A percentile compares a stretch with the other conserved stretches of the same genome.
phyloP scores from a whole-genome alignment of 2,113 vertebrate species.

The Tachysurus vachellii region DNA sequence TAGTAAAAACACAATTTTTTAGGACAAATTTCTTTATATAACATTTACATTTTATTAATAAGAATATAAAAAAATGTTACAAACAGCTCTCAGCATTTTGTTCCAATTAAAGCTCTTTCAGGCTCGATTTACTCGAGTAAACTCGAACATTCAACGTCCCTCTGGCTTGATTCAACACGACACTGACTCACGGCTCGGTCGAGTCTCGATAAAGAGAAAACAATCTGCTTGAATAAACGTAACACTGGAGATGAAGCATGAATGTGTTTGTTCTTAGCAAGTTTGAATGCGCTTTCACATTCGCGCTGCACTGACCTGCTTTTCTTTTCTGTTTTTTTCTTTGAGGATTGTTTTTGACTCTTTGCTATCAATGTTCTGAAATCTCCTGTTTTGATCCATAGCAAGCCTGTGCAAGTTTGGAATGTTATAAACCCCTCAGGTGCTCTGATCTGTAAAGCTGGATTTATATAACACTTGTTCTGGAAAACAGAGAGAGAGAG shows the following conservation, averaged over 20 bases:
- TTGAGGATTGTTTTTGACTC: no score
- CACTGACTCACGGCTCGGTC: slow-evolving; percentile 1
- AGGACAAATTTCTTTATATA: not conserved
- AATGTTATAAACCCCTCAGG: not conserved
- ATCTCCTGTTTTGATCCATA: not conserved
- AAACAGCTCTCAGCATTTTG: not conserved
- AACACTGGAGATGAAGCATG: not conserved
- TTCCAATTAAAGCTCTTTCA: not conserved
- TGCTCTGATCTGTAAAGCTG: not conserved
- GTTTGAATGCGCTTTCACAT: not conserved
- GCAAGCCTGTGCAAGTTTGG: slow-evolving; percentile 10
- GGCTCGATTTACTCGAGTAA: not conserved
- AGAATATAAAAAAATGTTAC: not conserved
- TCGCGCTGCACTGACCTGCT: not conserved
- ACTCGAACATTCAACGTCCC: slow-evolving; percentile 2
- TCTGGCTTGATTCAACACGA: not conserved
- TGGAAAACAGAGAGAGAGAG: not conserved
- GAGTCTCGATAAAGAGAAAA: not conserved
- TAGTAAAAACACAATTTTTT: not conserved
- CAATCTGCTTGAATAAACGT: not conserved
- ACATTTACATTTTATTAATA: not conserved
- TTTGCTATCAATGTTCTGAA: not conserved
- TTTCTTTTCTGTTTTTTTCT: not conserved
- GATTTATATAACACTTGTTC: not conserved
- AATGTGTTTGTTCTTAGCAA: not conserved